Percentiles rank a stretch among this genome's conserved stretches.
Evolutionary conservation across 2,888 invertebrate species (phyloP).

Genomic region (Torymus auratus): DNA sequence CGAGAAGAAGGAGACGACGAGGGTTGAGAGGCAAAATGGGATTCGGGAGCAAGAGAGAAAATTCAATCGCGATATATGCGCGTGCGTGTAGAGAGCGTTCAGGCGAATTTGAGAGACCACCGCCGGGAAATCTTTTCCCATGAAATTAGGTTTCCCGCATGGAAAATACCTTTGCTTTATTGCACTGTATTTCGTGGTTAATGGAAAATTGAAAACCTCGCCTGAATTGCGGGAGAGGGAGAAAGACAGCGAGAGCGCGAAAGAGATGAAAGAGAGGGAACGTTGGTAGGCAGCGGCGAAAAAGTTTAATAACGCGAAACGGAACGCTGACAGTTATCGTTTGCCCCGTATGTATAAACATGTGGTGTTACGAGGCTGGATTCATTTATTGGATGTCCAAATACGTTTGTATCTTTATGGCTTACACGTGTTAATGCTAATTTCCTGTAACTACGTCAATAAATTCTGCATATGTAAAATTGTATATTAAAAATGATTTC

Average conservation of each 20-base stretch:
- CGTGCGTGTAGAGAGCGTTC: neutral
- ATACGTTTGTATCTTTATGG: too few relatives aligned
- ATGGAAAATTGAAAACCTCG: constrained; percentile 35
- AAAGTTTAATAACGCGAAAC: constrained; percentile 26
- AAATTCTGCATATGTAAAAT: too few relatives aligned
- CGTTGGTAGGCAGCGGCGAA: neutral
- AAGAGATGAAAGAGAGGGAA: neutral
- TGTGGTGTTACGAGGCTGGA: too few relatives aligned
- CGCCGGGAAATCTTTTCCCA: constrained; percentile 18
- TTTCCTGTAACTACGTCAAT: too few relatives aligned
- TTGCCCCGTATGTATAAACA: too few relatives aligned
- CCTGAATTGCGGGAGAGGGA: neutral
- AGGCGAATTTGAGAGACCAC: neutral
- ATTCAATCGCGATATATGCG: constrained; percentile 35
- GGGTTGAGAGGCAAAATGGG: constrained; percentile 5
- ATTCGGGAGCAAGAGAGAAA: neutral
- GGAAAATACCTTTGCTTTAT: constrained; percentile 23
- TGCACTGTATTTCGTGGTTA: constrained; percentile 27
- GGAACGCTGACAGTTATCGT: neutral
- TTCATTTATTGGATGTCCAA: too few relatives aligned
- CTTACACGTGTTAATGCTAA: too few relatives aligned
- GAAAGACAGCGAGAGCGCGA: neutral
- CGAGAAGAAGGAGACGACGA: neutral
- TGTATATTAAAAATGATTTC: too few relatives aligned
- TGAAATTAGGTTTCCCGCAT: constrained; percentile 17